Percentiles rank a stretch among this genome's conserved stretches.
Evolutionary conservation across 2,797 vertebrate species (phyloP).

Genomic region (Erithacus rubecula): DNA sequence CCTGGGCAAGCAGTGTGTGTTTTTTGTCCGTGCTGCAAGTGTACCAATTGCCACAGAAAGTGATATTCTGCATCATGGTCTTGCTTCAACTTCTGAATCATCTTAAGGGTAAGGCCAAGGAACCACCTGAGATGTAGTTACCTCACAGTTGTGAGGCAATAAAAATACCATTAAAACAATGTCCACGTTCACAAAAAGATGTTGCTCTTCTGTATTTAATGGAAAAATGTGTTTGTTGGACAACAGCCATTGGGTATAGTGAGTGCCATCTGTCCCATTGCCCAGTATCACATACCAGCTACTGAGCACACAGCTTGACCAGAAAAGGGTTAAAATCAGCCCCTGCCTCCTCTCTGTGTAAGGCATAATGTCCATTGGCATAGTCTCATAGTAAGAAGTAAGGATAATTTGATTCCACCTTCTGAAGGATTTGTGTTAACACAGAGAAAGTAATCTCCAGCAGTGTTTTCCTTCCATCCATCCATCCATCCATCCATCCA

Average conservation of each 20-base stretch:
- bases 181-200: not conserved
- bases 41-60: not conserved
- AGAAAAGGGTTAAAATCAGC: not conserved
- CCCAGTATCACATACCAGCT: not conserved
- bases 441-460: not conserved
- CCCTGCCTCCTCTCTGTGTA: not conserved
- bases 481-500: not conserved
- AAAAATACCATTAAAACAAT: not conserved
- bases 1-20: not conserved
- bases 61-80: not conserved
- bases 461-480: not conserved
- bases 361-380: not conserved
- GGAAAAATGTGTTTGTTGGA: not conserved
- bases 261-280: not conserved
- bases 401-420: not conserved
- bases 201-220: not conserved
- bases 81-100: not conserved
- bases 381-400: not conserved
- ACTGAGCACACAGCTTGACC: not conserved
- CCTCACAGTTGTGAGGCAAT: not conserved
- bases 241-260: not conserved
- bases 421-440: not conserved
- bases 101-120: not conserved
- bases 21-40: not conserved
- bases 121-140: not conserved